Evolutionary conservation across 2,888 invertebrate genomes (phyloP), one percentile per base, ranked within the genome.

Genomic region (Diarsia dahlii): DNA sequence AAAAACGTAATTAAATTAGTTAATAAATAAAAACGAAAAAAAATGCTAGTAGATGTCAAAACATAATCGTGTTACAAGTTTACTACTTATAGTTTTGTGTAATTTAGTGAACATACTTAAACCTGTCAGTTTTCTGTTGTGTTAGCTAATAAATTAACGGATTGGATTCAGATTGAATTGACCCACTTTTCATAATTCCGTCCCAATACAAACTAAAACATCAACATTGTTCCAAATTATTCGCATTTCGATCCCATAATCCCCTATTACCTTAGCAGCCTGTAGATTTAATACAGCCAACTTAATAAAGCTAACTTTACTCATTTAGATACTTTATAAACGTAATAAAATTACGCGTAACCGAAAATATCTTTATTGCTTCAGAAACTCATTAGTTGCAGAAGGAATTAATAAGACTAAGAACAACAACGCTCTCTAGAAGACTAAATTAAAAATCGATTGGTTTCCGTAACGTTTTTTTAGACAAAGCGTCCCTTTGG

Each of bases 401-500:
- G 76, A 79, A 74, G 48, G 63, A 79, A 81, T 74, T 75, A 69
- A 76, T 76, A 80, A 65, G 28, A 67, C 62, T 50, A 66, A 80
- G 70, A 67, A 58, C 68, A 72, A 70, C 71, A 84, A 64, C 56
- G 64, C 50, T 73, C 20, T 64, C 58, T 80, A 71, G 63, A 65
- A 78, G 39, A 70, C 81, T 84, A 86, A 89, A 90, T 91, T 88
- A 89, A 87, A 90, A 91, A 90, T 91, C 90, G 90, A 91, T 92
- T 91, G 88, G 81, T 90, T 89, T 86, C 84, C 84, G 82, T 88
- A 91, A 89, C 87, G 85, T 90, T 92, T 91, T 91, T 92, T 91
- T 88, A 91, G 87, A 89, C 90, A 90, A 92, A 91, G 89, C 86
- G 84, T 87, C 90, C 89, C 87, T 83, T 85, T 87, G 85, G 87